Evolutionary conservation across 2,797 vertebrate genomes (phyloP).

Genomic region (Anguilla marmorata): DNA sequence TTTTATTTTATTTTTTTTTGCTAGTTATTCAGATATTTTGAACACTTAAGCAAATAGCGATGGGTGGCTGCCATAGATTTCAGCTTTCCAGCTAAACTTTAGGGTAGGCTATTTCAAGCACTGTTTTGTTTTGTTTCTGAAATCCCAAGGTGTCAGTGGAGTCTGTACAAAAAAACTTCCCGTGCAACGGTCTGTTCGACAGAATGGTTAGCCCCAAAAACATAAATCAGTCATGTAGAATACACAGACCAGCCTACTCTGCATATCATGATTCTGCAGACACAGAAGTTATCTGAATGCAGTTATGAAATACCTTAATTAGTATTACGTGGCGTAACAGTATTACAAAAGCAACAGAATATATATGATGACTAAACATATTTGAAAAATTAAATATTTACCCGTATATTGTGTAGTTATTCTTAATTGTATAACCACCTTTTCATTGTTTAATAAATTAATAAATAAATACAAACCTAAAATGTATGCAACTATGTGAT

Average conservation of each 20-base stretch:
- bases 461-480: neutral
- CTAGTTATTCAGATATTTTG: too few species aligned
- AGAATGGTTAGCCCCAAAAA: neutral
- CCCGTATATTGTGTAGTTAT: too few species aligned
- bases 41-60: neutral
- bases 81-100: neutral
- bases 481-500: slow-evolving; percentile 23
- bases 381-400: neutral
- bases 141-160: slow-evolving; percentile 20
- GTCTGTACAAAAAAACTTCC: slow-evolving; percentile 20
- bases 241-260: neutral
- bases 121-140: neutral
- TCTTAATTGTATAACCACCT: neutral
- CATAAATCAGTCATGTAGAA: neutral
- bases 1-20: too few species aligned
- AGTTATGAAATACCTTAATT: too few species aligned
- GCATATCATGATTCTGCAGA: neutral
- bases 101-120: neutral
- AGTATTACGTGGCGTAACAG: neutral
- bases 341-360: neutral
- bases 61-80: neutral
- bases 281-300: too few species aligned
- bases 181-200: neutral
- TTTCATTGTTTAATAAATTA: neutral
- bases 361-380: neutral